Conservation (phyloP, 2,888 invertebrate species). For the Trisateles emortualis region DNA sequence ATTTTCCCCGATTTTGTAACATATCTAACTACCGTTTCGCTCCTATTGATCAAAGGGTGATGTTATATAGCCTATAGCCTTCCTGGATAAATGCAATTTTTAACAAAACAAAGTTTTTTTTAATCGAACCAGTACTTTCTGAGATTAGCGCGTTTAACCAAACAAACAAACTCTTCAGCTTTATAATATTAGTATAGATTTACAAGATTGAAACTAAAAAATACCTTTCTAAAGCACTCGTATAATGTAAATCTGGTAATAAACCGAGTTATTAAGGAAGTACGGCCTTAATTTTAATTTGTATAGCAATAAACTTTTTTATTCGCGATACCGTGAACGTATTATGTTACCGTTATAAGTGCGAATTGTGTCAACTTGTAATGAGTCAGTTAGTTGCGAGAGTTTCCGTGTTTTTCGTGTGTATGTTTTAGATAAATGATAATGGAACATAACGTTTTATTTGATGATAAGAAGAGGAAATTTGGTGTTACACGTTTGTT, state of each 20-base stretch:
- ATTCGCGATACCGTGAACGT: conserved; percentile 23
- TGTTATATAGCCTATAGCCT: no score
- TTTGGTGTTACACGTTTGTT: background rate
- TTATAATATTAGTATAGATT: no score
- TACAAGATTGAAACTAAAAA: no score
- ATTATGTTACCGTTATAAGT: conserved; percentile 29
- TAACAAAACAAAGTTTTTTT: no score
- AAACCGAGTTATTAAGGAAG: conserved; percentile 1
- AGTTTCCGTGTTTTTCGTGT: conserved; percentile 3
- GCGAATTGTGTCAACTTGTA: conserved; percentile 27
- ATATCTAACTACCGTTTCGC: no score
- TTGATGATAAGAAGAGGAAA: background rate
- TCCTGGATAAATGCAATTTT: no score
- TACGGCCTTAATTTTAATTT: conserved; percentile 20
- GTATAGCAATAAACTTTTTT: conserved; percentile 23
- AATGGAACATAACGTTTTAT: background rate
- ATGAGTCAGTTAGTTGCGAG: conserved; percentile 21
- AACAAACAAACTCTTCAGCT: no score
- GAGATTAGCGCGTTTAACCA: no score
- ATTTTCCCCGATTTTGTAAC: no score
- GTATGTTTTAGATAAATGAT: background rate
- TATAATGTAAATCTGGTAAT: background rate
- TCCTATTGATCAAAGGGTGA: no score
- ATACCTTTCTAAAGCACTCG: no score
- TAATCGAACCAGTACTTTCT: no score